Conservation (phyloP, 2,888 invertebrate species). For the Timema podura region DNA sequence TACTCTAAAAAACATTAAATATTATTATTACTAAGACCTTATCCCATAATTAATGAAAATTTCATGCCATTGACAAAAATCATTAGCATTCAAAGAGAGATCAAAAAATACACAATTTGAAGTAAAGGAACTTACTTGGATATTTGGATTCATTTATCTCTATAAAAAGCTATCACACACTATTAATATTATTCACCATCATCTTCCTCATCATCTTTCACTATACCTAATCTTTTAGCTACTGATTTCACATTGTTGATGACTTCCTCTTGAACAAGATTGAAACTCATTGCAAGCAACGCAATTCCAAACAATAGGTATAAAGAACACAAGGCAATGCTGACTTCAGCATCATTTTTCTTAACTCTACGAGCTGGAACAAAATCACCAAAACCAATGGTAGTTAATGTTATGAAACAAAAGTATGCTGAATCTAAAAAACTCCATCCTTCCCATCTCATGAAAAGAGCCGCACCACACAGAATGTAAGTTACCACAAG, state of each 20-base stretch:
- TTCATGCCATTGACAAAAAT: too few species aligned
- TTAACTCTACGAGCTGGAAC: slow-evolving; percentile 75
- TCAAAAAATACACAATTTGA: too few species aligned
- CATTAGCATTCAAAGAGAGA: too few species aligned
- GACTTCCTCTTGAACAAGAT: slow-evolving; percentile 91
- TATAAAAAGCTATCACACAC: neutral
- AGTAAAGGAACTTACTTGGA: too few species aligned
- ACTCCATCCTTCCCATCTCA: slow-evolving; percentile 80
- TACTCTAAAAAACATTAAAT: too few species aligned
- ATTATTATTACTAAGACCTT: too few species aligned
- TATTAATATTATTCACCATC: slow-evolving; percentile 36
- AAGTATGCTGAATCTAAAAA: slow-evolving; percentile 88
- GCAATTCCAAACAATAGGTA: slow-evolving; percentile 94
- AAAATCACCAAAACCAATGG: slow-evolving; percentile 89
- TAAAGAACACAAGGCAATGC: slow-evolving; percentile 82
- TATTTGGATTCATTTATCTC: too few species aligned
- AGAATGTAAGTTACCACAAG: slow-evolving; percentile 86
- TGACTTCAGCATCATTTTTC: slow-evolving; percentile 47
- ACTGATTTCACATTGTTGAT: slow-evolving; percentile 83
- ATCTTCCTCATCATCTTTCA: slow-evolving; percentile 67
- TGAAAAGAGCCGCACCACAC: slow-evolving; percentile 82
- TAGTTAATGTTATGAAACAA: slow-evolving; percentile 90
- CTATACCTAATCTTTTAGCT: slow-evolving; percentile 81
- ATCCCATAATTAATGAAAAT: too few species aligned
- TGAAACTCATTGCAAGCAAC: slow-evolving; percentile 92